A percentile compares a stretch with the other conserved stretches of the same genome.
These are phyloP conservation scores for Miltochrista miniata DNA, from an alignment of 2,888 invertebrate genomes.

Conservation along the genomic window DNA sequence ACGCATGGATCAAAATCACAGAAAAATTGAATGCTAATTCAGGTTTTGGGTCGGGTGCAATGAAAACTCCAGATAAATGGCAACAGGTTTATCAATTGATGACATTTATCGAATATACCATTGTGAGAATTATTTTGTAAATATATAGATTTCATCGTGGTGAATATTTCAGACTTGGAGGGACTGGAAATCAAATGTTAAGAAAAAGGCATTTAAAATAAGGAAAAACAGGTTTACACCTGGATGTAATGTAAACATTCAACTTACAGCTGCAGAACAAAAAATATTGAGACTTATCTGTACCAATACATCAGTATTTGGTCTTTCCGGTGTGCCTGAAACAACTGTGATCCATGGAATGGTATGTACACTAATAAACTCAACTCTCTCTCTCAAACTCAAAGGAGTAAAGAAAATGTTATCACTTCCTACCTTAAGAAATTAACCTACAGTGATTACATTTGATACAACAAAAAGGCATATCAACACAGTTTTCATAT, in stretches of 20 bases:
- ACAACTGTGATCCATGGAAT: constrained; percentile 48
- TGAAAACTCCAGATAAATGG: constrained; percentile 69
- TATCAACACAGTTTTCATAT: too few species aligned
- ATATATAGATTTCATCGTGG: not conserved
- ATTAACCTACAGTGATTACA: too few species aligned
- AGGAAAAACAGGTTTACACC: constrained; percentile 60
- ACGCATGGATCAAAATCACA: constrained; percentile 65
- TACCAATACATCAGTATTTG: constrained; percentile 60
- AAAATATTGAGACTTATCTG: constrained; percentile 61
- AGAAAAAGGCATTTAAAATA: constrained; percentile 65
- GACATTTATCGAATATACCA: too few species aligned
- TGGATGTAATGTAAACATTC: constrained; percentile 51
- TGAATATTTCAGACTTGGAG: constrained; percentile 53
- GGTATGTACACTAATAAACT: constrained; percentile 27
- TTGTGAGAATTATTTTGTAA: not conserved
- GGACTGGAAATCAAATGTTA: constrained; percentile 69
- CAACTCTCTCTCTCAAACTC: not conserved
- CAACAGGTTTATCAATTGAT: too few species aligned
- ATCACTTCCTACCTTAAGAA: too few species aligned
- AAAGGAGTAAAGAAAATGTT: too few species aligned
- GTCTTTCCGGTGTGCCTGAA: constrained; percentile 59
- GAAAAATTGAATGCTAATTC: constrained; percentile 65
- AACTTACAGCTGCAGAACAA: constrained; percentile 61
- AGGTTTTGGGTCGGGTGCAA: constrained; percentile 63
- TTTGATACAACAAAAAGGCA: not conserved